phyloP scores from a whole-genome alignment of 2,113 vertebrate genomes.

The Podocnemis expansa region DNA sequence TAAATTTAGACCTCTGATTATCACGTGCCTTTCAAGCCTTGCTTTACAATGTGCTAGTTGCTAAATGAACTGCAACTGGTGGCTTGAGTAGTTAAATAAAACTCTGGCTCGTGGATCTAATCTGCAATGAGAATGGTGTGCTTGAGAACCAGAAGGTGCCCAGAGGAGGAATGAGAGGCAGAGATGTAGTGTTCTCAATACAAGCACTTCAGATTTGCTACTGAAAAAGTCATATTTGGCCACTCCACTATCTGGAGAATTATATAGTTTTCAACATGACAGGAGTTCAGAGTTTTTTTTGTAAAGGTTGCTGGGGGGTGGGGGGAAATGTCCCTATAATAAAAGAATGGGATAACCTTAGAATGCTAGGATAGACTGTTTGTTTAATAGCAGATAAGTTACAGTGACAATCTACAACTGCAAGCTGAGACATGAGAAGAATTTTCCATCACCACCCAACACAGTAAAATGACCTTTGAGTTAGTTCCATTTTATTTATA shows the following conservation, averaged over 20 bases:
- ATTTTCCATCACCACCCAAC: not conserved
- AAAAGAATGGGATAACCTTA: not conserved
- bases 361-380: not conserved
- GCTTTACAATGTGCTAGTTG: not conserved
- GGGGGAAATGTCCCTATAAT: not conserved
- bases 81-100: not conserved
- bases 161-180: slow-evolving; percentile 11
- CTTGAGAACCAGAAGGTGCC: not conserved
- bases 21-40: not conserved
- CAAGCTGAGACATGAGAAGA: not conserved
- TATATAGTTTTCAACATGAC: not conserved
- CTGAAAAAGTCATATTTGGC: not conserved
- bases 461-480: not conserved
- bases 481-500: not conserved
- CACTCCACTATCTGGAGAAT: not conserved
- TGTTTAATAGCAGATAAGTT: not conserved
- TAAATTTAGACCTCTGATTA: not conserved
- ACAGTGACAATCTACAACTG: not conserved
- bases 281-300: not conserved
- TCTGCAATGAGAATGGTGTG: not conserved
- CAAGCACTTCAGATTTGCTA: slow-evolving; percentile 6
- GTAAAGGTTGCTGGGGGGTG: not conserved
- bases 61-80: not conserved
- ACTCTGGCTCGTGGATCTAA: not conserved
- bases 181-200: not conserved